These are phyloP conservation scores for Axea sp. DNA, from an alignment of 2,888 invertebrate species.

Conservation along the genomic window DNA sequence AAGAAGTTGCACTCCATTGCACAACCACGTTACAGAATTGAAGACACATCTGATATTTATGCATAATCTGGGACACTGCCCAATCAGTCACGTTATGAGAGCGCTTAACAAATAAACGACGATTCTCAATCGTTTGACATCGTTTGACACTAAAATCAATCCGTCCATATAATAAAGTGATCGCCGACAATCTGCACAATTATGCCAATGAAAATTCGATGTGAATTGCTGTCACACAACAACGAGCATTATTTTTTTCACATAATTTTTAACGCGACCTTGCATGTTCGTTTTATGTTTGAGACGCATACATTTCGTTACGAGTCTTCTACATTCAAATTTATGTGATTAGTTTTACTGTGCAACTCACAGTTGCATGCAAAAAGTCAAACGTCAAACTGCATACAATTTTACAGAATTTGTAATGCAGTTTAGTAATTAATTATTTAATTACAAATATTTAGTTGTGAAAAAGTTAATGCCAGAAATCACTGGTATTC, in stretches of 20 bases:
- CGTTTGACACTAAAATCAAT: constrained; percentile 78
- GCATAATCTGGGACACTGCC: constrained; percentile 59
- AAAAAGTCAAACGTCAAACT: no score
- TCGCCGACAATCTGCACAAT: constrained; percentile 76
- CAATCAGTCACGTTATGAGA: constrained; percentile 61
- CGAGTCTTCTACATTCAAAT: constrained; percentile 1
- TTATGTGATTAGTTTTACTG: background rate
- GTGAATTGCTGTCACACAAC: constrained; percentile 65
- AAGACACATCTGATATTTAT: constrained; percentile 37
- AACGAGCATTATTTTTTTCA: constrained; percentile 37
- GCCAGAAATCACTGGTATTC: no score
- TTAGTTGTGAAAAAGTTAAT: no score
- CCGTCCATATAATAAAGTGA: constrained; percentile 76
- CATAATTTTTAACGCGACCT: constrained; percentile 20
- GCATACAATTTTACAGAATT: no score
- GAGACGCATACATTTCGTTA: constrained; percentile 15
- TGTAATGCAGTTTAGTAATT: no score
- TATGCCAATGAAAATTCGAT: constrained; percentile 75
- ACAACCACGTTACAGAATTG: constrained; percentile 27
- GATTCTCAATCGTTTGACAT: constrained; percentile 77
- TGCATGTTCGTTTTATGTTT: constrained; percentile 16
- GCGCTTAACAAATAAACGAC: constrained; percentile 73
- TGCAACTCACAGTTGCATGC: background rate
- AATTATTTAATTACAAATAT: no score
- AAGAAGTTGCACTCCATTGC: constrained; percentile 24